Base-by-base conservation (phyloP, 2,113 vertebrate species). In the Otus sunia region DNA sequence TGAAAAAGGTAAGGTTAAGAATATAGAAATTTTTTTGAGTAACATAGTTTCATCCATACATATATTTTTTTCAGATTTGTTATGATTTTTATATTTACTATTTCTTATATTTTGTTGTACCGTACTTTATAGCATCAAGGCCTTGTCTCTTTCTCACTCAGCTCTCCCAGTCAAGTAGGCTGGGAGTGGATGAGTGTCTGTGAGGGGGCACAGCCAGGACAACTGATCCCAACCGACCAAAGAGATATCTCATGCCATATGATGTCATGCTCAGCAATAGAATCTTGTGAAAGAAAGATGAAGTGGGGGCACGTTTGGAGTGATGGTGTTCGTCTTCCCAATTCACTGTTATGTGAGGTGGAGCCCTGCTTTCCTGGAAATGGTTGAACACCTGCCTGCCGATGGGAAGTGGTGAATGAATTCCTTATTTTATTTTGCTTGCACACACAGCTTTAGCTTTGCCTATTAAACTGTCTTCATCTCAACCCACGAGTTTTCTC, bases 271-370 rank as follows among this genome's bases (percentile, higher is more conserved):
- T 77, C 39, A 81, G 22, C 10, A 50, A 12, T 0, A 79, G 26
- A 69, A 78, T 2, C 15, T 82, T 58, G 37, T 25, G 43, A 63
- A 91, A 64, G 27, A 88, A 45, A 15, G 7, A 41, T 36, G 60
- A 83, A 71, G 12, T 2, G 7, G 18, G 21, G 16, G 12, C 8
- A 50, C 0, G 15, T 74, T 45, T 50, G 37, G 0, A 45, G 13
- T 76, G 3, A 32, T 2, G 6, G 10, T 9, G 0, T 67, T 92
- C 58, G 5, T 73, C 37, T 83, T 80, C n/a, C 14, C 5, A 3
- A 50, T 13, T 59, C 50, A 52, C 16, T 0, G 0, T 45, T 36
- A 29, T 1, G 8, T 4, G 7, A 62, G 13, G 37, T 37, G 23
- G 22, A 37, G 11, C 3, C 5, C 12, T 29, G 26, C 27, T 76